Conservation (phyloP, 2,113 vertebrate species). For the Corythornis vintsioides region DNA sequence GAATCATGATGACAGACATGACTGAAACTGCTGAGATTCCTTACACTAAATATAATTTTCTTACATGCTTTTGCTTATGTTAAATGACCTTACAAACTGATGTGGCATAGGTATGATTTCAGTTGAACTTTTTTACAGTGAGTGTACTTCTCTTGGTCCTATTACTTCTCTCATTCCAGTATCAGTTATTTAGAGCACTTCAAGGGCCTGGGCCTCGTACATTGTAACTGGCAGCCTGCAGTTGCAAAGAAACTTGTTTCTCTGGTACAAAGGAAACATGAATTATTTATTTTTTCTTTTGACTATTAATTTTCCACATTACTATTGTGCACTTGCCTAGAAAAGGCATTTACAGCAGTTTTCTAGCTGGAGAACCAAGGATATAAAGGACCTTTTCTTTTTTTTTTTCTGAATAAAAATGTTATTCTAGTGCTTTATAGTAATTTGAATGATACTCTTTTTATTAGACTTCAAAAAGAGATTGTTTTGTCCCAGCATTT, state of each 20-base stretch:
- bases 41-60: background rate
- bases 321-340: background rate
- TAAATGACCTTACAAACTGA: background rate
- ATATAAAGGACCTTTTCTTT: background rate
- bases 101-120: background rate
- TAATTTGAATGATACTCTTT: background rate
- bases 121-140: background rate
- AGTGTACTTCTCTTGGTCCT: background rate
- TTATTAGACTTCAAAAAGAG: constrained; percentile 12
- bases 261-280: background rate
- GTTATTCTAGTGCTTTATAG: constrained; percentile 5
- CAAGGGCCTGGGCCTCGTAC: background rate
- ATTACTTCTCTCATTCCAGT: background rate
- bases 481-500: constrained; percentile 30
- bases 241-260: background rate
- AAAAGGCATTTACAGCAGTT: background rate
- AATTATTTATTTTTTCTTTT: constrained; percentile 6
- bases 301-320: background rate
- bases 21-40: background rate
- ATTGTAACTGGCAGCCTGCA: background rate
- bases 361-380: background rate
- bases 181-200: background rate
- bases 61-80: background rate
- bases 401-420: background rate
- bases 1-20: background rate